Base-by-base conservation (phyloP, 2,888 invertebrate genomes). In the Dastarcus helophoroides region DNA sequence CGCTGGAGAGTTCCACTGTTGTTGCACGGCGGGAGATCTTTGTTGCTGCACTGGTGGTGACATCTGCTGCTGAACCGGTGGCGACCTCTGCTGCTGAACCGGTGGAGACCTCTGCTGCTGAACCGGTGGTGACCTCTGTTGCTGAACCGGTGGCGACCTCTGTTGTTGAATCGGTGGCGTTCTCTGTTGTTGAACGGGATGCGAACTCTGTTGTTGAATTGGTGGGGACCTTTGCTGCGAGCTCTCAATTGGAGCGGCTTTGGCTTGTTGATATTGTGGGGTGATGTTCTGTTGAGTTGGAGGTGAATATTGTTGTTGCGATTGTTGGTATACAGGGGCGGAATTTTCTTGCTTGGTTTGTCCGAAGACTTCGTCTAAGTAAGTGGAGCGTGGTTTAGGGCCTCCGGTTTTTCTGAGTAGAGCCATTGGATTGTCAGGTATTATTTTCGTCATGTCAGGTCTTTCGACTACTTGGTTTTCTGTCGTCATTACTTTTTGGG, bases 371-470 rank as follows among this genome's bases (percentile, higher is more conserved):
- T 57, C 50, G 22, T 57, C 56, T 1, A 56, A 37, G 14, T 56
- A 43, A 8, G 48, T 46, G 31, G 41, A 53, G 32, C 54, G 47
- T 1, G 48, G 46, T 32, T 51, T 46, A 1, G 79, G 77, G 34
- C 76, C 76, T 37, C 76, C 71, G 3, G 79, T 77, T 63, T 76
- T 78, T 41, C 75, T 67, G 38, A 79, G 55, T 61, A 73, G 65
- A 14, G 76, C 73, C 57, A 79, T 79, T 1, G 79, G 79, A 53
- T 79, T 79, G 38, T 76, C 67, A 4, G 79, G 79, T 27, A 79
- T 79, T 25, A 62, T 62, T 30, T 57, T 57, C 11, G 79, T 79
- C 47, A 79, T 80, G 61, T 79, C 79, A 10, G 79, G 79, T 36
- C 79, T 63, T 55, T 74, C 65, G n/a, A 56, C 60, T 57, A 59